Base-by-base conservation (phyloP, 2,797 vertebrate genomes). In the Falco novaeseelandiae region DNA sequence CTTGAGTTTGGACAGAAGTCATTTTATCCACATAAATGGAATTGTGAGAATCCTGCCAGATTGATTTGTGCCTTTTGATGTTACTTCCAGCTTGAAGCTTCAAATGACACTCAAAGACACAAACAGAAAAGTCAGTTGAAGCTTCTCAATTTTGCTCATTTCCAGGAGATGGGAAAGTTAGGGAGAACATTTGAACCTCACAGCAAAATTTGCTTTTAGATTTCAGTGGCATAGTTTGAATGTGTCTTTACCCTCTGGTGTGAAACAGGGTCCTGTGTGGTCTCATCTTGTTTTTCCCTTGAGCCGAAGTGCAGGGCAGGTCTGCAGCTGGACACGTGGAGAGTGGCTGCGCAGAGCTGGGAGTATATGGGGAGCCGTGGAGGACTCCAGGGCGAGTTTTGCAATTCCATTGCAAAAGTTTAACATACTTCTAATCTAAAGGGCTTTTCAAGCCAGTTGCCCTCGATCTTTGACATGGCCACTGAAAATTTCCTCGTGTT, bases 31-130 rank as follows among this genome's bases (percentile, higher is more conserved):
- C 9, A 2, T 83, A 87, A 96, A 71, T 78, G 69, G 69, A 87
- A 58, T 36, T 91, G 61, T 58, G 65, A 96, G 54, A 78, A 70
- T 96, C 65, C 27, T 92, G 83, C 74, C 78, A 92, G 83, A 89
- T 29, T 93, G 92, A 95, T 95, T 96, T 9, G 14, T 92, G 54
- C 49, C 15, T 91, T 85, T 72, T 89, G 61, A 55, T 54, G 30
- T 72, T 91, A 22, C 54, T 93, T 93, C 25, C 40, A 83, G 38
- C 58, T 87, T 81, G 65, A 79, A 76, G 30, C n/a, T 89, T 82
- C 61, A 86, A 40, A 65, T 58, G 18, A 48, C 87, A 9, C 14
- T 72, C 46, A 32, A 61, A 88, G 66, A 69, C 54, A 38, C 49
- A 83, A 84, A 44, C 15, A 88, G 52, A 95, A 93, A 85, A 87